Evolutionary conservation across 2,888 invertebrate genomes (phyloP).

Genomic region (Microctonus hyperodae): DNA sequence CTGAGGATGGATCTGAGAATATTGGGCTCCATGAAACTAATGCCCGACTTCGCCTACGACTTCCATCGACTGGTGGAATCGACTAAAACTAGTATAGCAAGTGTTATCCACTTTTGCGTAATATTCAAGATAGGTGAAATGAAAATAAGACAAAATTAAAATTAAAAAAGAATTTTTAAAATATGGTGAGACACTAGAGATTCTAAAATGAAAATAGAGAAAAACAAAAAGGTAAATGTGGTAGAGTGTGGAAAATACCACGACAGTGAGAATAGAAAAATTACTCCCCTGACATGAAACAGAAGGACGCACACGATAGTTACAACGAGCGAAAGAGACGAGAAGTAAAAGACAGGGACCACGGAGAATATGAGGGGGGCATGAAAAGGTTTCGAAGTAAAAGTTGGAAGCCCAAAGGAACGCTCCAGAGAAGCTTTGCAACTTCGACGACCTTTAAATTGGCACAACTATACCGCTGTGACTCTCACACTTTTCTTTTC

Average conservation of each 20-base stretch:
- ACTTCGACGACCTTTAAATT: conserved; percentile 53
- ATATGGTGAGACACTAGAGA: neutral
- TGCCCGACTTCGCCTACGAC: conserved; percentile 23
- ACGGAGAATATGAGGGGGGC: conserved; percentile 23
- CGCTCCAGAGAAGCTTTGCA: conserved; percentile 49
- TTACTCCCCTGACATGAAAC: conserved; percentile 42
- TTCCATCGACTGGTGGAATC: conserved; percentile 22
- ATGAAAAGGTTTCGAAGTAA: conserved; percentile 35
- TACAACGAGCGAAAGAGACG: neutral
- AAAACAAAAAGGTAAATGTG: neutral
- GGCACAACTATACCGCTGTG: conserved; percentile 39
- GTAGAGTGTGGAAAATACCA: neutral
- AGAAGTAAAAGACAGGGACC: conserved; percentile 4
- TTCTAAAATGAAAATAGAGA: conserved; percentile 1
- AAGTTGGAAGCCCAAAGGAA: conserved; percentile 48
- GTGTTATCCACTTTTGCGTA: conserved; percentile 1
- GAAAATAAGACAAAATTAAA: neutral
- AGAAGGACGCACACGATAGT: conserved; percentile 6
- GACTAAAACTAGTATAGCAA: conserved; percentile 14
- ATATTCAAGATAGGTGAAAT: neutral
- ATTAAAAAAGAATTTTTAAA: neutral
- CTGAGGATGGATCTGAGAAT: conserved; percentile 19
- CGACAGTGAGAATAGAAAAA: conserved; percentile 38
- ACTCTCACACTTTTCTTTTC: neutral
- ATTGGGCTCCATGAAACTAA: conserved; percentile 30